Evolutionary conservation across 2,113 vertebrate species (phyloP).

Genomic region (Hemiscyllium ocellatum): DNA sequence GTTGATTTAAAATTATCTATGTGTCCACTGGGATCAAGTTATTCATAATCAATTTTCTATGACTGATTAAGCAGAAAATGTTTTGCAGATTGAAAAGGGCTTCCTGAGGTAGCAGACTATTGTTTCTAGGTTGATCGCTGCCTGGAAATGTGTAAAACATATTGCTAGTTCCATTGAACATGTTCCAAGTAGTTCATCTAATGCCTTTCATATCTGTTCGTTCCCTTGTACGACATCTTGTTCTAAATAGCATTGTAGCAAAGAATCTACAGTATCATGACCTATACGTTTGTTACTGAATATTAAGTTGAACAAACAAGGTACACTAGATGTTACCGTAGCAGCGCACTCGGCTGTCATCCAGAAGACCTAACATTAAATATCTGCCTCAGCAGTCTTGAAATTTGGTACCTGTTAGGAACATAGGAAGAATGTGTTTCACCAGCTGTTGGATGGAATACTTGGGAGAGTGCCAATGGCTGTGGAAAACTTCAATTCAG

Average conservation of each 20-base stretch:
- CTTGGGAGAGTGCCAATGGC: not conserved
- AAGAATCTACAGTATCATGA: constrained; percentile 1
- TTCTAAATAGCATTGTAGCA: not conserved
- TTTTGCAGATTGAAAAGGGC: not conserved
- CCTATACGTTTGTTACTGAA: not conserved
- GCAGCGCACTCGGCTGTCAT: not conserved
- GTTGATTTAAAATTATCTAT: not conserved
- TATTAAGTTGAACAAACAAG: not conserved
- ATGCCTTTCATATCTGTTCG: not conserved
- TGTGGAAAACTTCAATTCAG: not conserved
- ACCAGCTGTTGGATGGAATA: not conserved
- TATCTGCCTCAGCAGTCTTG: not conserved
- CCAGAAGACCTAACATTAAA: not conserved
- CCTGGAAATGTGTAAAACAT: not conserved
- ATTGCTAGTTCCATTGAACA: not conserved
- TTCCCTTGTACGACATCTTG: constrained; percentile 4
- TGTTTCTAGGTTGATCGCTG: not conserved
- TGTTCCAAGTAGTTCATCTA: not conserved
- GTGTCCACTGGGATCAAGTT: not conserved
- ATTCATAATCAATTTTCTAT: not conserved
- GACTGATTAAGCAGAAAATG: not conserved
- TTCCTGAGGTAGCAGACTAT: not conserved
- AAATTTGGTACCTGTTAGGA: not conserved
- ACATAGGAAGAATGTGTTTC: not conserved
- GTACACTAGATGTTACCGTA: not conserved